A percentile compares a stretch with the other conserved stretches of the same genome.
These are phyloP conservation scores for Sarcophaga caerulescens DNA, from an alignment of 2,888 invertebrate genomes.

Conservation along the genomic window DNA sequence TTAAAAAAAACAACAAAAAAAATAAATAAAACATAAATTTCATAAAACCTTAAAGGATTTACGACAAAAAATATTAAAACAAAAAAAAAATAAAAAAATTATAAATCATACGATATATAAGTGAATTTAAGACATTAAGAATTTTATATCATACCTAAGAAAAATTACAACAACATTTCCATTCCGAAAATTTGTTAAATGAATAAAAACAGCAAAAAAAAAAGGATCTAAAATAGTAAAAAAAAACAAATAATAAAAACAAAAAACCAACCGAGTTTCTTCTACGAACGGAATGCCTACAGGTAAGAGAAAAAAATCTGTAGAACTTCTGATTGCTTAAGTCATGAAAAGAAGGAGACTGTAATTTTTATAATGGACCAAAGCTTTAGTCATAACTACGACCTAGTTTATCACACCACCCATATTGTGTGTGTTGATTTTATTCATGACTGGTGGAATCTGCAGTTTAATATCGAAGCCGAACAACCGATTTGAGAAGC, in stretches of 20 bases:
- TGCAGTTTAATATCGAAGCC: no score
- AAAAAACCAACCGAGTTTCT: no score
- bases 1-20: background rate
- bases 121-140: conserved; percentile 65
- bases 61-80: conserved; percentile 23
- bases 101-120: conserved; percentile 55
- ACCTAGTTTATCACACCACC: no score
- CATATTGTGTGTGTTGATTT: no score
- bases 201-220: conserved; percentile 8
- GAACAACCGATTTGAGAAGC: no score
- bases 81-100: conserved; percentile 22
- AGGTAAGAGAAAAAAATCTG: no score
- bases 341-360: no score
- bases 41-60: conserved; percentile 58
- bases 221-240: conserved; percentile 56
- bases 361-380: no score
- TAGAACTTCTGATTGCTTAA: no score
- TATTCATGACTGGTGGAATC: no score
- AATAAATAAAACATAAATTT: conserved; percentile 15
- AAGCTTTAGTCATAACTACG: no score
- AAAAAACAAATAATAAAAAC: conserved; percentile 15
- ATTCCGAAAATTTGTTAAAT: conserved; percentile 62
- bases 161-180: conserved; percentile 56
- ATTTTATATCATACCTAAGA: conserved; percentile 66
- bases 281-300: no score